Evolutionary conservation across 2,797 vertebrate genomes (phyloP).

Genomic region (Ctenopoma kingsleyae): DNA sequence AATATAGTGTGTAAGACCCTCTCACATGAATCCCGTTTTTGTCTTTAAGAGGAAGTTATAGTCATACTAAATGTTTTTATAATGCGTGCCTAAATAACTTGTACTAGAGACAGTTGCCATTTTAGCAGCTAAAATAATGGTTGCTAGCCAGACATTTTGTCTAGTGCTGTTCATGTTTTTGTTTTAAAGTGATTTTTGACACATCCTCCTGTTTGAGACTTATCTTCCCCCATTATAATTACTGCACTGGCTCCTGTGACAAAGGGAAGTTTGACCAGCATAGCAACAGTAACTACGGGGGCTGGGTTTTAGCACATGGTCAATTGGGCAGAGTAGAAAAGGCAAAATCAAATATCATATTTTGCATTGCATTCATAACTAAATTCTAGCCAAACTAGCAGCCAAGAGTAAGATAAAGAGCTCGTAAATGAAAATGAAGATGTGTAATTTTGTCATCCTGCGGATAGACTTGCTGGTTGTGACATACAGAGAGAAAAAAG

Average conservation of each 20-base stretch:
- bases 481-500: conserved; percentile 28
- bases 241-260: not conserved
- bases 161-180: not conserved
- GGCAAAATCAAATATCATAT: not conserved
- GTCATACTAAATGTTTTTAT: too few relatives aligned
- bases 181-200: not conserved
- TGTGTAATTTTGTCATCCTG: conserved; percentile 9
- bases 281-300: not conserved
- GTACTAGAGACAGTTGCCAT: not conserved
- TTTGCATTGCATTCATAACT: not conserved
- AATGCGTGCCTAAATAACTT: too few relatives aligned
- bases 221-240: not conserved
- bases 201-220: not conserved
- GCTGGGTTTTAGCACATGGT: not conserved
- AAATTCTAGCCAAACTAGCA: not conserved
- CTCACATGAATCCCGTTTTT: too few relatives aligned
- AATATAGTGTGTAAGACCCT: too few relatives aligned
- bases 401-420: not conserved
- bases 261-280: not conserved
- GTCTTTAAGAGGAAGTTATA: too few relatives aligned
- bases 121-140: not conserved
- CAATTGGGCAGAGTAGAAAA: not conserved
- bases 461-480: conserved; percentile 38
- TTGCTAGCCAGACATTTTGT: not conserved
- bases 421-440: conserved; percentile 9